Evolutionary conservation across 2,113 vertebrate genomes (phyloP), one percentile per base, ranked within the genome.

Genomic region (Tricholaema leucomelas): DNA sequence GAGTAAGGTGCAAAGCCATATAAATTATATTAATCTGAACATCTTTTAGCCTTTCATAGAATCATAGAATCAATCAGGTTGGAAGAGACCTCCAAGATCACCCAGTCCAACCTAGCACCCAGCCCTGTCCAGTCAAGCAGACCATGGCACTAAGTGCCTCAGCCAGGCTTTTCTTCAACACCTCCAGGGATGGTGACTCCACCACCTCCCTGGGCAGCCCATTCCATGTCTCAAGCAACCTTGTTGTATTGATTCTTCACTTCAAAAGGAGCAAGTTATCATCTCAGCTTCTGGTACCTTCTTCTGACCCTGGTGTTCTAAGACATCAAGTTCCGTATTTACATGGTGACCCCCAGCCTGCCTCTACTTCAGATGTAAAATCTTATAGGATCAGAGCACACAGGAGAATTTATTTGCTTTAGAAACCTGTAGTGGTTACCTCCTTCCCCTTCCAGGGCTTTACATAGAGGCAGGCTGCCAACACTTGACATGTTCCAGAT

Each of bases 401-500:
- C 5, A 31, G 44, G 35, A 85, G 12, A 91, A 81, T 72, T 48
- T 81, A 64, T 89, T 89, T 92, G n/a, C 44, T 85, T 85, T 48
- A 30, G 64, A 83, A 80, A 48, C 36, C 25, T 15, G 0, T 46
- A 54, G 31, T 12, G 17, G 48, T 89, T 93, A 40, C 56, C 81
- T 83, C 61, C 58, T 89, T 85, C 81, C 52, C 28, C 58, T 67
- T 60, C 38, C 48, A 64, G 71, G 28, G 12, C 80, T 93, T 93
- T 83, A n/a, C 84, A 80, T 0, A 48, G 85, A 44, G 87, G 92
- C 91, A 65, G 54, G 61, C 79, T 93, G 93, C 96, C 92, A 96
- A 72, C 2, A 5, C 58, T 67, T 93, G 95, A 94, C 88, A 31
- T 18, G 31, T 88, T 92, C 94, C 94, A 95, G 94, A 94, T 67